phyloP scores from a whole-genome alignment of 2,888 invertebrate species.

The Dione juno region DNA sequence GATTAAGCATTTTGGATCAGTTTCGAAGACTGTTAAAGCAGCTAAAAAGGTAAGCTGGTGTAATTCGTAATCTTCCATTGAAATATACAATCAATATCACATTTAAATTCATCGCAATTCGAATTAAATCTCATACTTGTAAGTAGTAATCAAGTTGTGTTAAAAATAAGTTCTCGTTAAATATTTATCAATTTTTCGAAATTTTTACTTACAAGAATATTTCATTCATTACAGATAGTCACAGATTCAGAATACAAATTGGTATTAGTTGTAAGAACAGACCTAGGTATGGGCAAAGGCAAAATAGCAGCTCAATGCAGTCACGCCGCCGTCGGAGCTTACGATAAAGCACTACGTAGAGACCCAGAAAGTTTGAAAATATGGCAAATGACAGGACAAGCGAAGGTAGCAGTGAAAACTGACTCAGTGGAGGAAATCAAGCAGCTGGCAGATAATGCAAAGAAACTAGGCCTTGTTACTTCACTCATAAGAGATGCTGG shows the following conservation, averaged over 20 bases:
- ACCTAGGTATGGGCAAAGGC: constrained; percentile 97
- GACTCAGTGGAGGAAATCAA: constrained; percentile 90
- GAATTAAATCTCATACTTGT: background rate
- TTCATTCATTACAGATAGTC: constrained; percentile 61
- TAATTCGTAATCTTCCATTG: background rate
- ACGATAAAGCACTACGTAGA: constrained; percentile 86
- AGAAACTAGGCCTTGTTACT: constrained; percentile 86
- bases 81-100: background rate
- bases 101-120: background rate
- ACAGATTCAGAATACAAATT: constrained; percentile 88
- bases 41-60: constrained; percentile 58
- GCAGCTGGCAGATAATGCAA: constrained; percentile 87
- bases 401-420: constrained; percentile 93
- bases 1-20: constrained; percentile 59
- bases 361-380: constrained; percentile 83
- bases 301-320: constrained; percentile 97
- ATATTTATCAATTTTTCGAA: background rate
- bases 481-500: constrained; percentile 95
- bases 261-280: constrained; percentile 93
- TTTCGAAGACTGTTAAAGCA: constrained; percentile 54
- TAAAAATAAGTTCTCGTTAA: background rate
- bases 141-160: too few species aligned
- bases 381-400: constrained; percentile 89
- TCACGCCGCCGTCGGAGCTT: constrained; percentile 96
- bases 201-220: background rate